A percentile compares a stretch with the other conserved stretches of the same genome.
Conservation (phyloP, 2,888 invertebrate genomes). For the Nasonia oneida region DNA sequence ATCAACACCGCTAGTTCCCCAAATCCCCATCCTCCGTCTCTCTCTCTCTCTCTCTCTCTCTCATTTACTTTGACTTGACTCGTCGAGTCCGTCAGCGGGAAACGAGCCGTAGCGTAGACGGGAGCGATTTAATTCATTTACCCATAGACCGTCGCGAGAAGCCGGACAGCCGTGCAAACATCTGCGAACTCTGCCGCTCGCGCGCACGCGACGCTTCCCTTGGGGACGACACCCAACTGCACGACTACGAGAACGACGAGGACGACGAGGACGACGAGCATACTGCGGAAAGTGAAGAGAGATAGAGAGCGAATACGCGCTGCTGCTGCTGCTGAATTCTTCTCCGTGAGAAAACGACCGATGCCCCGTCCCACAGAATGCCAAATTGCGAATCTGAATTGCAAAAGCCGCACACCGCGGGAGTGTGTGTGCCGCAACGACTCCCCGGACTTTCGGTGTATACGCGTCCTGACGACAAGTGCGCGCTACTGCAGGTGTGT, state of each 20-base stretch:
- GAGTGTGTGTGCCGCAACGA: neutral
- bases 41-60: neutral
- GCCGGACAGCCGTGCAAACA: slow-evolving; percentile 51
- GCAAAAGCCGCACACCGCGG: slow-evolving; percentile 48
- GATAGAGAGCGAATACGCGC: neutral
- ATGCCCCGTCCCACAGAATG: slow-evolving; percentile 54
- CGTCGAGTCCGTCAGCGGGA: slow-evolving; percentile 1
- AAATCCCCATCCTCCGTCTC: neutral
- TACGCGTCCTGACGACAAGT: slow-evolving; percentile 3
- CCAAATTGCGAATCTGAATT: slow-evolving; percentile 63
- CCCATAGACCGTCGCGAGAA: slow-evolving; percentile 18
- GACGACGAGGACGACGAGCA: neutral
- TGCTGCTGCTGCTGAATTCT: slow-evolving; percentile 42
- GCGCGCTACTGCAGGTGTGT: neutral
- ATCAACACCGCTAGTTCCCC: neutral
- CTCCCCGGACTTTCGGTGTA: neutral
- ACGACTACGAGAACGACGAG: neutral
- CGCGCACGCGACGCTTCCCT: neutral
- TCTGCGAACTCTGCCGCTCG: slow-evolving; percentile 53
- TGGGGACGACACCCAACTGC: neutral
- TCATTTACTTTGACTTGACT: neutral
- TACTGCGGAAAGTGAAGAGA: slow-evolving; percentile 12
- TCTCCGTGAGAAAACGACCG: slow-evolving; percentile 60
- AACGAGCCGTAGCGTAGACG: slow-evolving; percentile 16
- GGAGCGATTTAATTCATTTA: slow-evolving; percentile 60